These are phyloP conservation scores for Dynastes grantii DNA, from an alignment of 2,888 invertebrate genomes.

Conservation along the genomic window DNA sequence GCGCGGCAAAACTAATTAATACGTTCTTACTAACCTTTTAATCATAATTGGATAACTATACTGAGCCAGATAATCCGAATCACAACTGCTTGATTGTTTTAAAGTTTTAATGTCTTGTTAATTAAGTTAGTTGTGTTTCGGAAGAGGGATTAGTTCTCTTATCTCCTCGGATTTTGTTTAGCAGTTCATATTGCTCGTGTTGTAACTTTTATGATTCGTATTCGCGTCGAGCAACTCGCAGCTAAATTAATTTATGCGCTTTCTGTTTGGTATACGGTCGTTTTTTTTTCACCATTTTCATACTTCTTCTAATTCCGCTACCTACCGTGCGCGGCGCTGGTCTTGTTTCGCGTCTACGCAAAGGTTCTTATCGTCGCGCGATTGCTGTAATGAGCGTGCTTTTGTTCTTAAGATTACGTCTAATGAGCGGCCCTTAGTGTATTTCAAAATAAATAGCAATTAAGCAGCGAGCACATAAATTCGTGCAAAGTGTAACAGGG, in stretches of 20 bases:
- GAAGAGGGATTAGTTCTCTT: constrained; percentile 52
- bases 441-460: constrained; percentile 46
- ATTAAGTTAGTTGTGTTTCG: constrained; percentile 65
- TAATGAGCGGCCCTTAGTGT: constrained; percentile 41
- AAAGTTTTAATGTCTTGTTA: constrained; percentile 69
- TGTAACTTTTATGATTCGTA: constrained; percentile 32
- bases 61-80: constrained; percentile 63
- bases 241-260: constrained; percentile 42
- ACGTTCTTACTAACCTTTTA: constrained; percentile 71
- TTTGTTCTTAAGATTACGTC: constrained; percentile 36
- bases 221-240: background rate
- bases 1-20: constrained; percentile 67
- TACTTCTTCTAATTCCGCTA: background rate
- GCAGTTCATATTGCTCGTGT: constrained; percentile 43
- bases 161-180: constrained; percentile 50
- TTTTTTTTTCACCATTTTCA: background rate
- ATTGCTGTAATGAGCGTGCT: constrained; percentile 41
- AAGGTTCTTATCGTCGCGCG: constrained; percentile 31
- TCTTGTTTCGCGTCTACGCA: background rate
- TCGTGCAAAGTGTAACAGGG: constrained; percentile 22
- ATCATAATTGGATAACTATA: constrained; percentile 72
- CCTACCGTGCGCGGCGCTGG: constrained; percentile 2
- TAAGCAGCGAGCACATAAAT: constrained; percentile 28
- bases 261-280: constrained; percentile 6
- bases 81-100: constrained; percentile 65